phyloP scores from a whole-genome alignment of 2,113 vertebrate genomes.

The Pelusios castaneus region DNA sequence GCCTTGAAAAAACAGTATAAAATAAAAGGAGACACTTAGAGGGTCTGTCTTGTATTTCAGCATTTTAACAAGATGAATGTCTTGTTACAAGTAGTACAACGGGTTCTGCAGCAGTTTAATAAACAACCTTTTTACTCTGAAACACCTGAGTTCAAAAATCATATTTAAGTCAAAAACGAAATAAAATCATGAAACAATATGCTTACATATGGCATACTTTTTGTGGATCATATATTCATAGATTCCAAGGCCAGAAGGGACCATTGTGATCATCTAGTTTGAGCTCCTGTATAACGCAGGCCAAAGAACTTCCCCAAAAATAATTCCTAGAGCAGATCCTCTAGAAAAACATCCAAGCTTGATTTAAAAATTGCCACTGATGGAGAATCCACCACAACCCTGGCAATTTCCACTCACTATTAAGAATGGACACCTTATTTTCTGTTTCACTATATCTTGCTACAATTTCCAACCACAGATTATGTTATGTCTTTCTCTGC shows the following conservation, averaged over 20 bases:
- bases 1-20: slow-evolving; percentile 75
- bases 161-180: neutral
- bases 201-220: neutral
- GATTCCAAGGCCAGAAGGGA: neutral
- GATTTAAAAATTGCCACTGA: neutral
- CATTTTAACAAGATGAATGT: neutral
- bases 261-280: neutral
- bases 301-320: neutral
- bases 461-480: neutral
- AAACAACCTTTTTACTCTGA: neutral
- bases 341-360: neutral
- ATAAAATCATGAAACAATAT: neutral
- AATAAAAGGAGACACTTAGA: neutral
- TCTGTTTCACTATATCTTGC: neutral
- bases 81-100: neutral
- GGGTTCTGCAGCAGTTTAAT: neutral
- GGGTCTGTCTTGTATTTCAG: neutral
- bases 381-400: neutral
- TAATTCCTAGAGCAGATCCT: neutral
- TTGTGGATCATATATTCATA: neutral
- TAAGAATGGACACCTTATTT: neutral
- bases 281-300: neutral
- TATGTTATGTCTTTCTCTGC: neutral
- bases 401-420: neutral
- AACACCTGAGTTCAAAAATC: neutral